These are phyloP conservation scores for Parotia lawesii DNA, from an alignment of 2,113 vertebrate genomes.

Conservation along the genomic window DNA sequence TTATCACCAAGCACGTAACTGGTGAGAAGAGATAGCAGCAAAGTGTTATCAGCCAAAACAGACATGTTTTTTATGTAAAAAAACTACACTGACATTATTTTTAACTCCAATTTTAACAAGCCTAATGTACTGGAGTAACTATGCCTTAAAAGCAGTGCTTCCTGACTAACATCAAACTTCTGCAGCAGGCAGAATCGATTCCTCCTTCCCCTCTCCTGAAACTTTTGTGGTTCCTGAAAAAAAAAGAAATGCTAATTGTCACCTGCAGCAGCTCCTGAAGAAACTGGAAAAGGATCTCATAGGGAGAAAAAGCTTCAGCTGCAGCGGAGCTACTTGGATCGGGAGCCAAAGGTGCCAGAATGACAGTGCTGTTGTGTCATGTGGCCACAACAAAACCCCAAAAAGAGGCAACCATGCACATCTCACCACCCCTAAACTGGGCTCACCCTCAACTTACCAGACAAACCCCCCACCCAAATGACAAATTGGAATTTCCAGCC, in stretches of 20 bases:
- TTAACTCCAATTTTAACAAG: not conserved
- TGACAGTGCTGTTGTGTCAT: not conserved
- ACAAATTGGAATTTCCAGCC: not conserved
- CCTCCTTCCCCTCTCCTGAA: not conserved
- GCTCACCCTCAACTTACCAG: not conserved
- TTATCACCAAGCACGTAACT: not conserved
- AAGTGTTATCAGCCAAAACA: slow-evolving; percentile 4
- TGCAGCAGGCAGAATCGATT: not conserved
- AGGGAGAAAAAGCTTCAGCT: not conserved
- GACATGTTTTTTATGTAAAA: not conserved
- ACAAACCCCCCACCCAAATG: not conserved
- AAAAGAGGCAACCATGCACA: not conserved
- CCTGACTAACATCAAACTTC: not conserved
- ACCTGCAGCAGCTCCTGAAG: not conserved
- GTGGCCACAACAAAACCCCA: not conserved
- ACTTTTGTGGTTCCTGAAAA: not conserved
- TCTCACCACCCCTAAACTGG: not conserved
- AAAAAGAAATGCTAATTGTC: not conserved
- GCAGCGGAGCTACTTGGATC: not conserved
- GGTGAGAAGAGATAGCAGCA: not conserved
- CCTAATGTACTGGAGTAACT: not conserved
- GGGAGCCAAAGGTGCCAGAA: not conserved
- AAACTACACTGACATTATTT: not conserved
- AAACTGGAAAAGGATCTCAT: not conserved
- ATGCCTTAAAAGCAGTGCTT: not conserved